Evolutionary conservation across 2,888 invertebrate species (phyloP), one percentile per base, ranked within the genome.

Genomic region (Caenorhabditis sp.): DNA sequence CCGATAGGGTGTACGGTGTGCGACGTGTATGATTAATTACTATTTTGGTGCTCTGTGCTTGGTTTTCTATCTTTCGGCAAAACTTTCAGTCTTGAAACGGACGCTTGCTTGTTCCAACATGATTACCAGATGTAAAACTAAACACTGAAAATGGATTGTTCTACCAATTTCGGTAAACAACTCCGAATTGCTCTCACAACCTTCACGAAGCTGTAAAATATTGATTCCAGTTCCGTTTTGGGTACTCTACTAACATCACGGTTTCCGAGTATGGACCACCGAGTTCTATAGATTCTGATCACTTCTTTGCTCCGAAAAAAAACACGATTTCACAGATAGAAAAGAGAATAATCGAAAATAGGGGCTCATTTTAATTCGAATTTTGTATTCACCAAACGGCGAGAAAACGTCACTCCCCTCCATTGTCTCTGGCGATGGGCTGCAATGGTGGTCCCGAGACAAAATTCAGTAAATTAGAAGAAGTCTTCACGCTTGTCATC

Each of bases 311-410:
- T 14, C 31, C 6, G 5, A 12, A 41, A 44, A 44, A 69, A 69
- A 69, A 54, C 35, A 54, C 31, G 56, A 51, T 69, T 26, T 35
- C n/a, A 47, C 47, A 47, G 35, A 59, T 14, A 19, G 44, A n/a
- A 3, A n/a, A n/a, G 10, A 49, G 41, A 68, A 49, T 38, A 44
- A 47, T 58, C 56, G 26, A 59, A 76, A 68, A 68, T 38, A 76
- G 22, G 59, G 7, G 58, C 76, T 68, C 76, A 68, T 76, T 76
- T 38, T 41, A 76, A 76, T 76, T 76, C 76, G 35, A 68, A 76
- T 68, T 76, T 64, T 35, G 61, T 61, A 73, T 73, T 73, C 73
- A 61, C 24, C 16, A 41, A 35, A 61, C 61, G 72, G 19, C n/a
- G 22, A 51, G 14, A 51, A 66, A 54, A 54, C 68, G 68, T 68